Evolutionary conservation across 2,888 invertebrate species (phyloP), one percentile per base, ranked within the genome.

Genomic region (Drosophila demipolita): DNA sequence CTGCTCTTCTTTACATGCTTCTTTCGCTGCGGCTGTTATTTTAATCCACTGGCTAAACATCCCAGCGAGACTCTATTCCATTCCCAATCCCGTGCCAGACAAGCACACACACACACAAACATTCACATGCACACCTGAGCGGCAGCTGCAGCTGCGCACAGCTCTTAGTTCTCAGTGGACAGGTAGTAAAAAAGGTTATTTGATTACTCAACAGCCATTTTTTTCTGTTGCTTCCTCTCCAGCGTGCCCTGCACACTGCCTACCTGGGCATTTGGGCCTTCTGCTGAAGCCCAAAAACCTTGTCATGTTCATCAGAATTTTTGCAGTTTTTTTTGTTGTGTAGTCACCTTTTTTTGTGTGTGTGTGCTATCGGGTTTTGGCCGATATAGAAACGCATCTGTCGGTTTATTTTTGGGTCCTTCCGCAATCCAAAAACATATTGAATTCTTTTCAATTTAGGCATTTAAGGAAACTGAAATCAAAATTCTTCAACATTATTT

Each of bases 181-280:
- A 82, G 82, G 82, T 82, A 82, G 78, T 85, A 38, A 55, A 73
- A 87, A 84, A 82, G 83, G 87, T 87, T 87, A 83, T 87, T 87
- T 87, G 90, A 89, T 87, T 89, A 87, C 81, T 85, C 79, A 78
- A 81, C 78, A 77, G 66, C 87, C 89, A 86, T 88, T 80, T 82
- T 77, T 64, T 76, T 53, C 7, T 55, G 45, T 63, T 40, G 55
- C 62, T 81, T 76, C 76, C 76, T 75, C 69, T 80, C 23, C 9
- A 63, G 23, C 67, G 33, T 29, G 58, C 66, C 66, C 73, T 71
- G 20, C 40, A n/a, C 54, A 35, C 17, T 48, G 26, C 23, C 35
- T 73, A 83, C 80, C 88, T 69, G 76, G 48, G 29, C 74, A 26
- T 63, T 38, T 29, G 1, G 2, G 67, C 61, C 65, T 71, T 76